Percentiles rank a stretch among this genome's conserved stretches.
phyloP scores from a whole-genome alignment of 2,113 vertebrate genomes.

The Pedetes capensis region DNA sequence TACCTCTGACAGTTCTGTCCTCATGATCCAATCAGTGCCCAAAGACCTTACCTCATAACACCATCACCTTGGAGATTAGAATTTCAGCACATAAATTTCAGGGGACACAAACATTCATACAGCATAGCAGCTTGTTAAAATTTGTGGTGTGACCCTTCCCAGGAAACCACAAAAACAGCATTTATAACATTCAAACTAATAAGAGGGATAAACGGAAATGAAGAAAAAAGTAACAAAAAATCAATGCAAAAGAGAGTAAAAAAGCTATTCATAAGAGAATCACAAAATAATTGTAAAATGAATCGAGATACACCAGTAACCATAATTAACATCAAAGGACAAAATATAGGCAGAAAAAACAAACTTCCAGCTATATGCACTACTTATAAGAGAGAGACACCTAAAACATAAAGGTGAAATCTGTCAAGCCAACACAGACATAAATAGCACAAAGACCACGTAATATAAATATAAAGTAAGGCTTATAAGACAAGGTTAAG shows the following conservation, averaged over 20 bases:
- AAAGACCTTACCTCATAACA: not conserved
- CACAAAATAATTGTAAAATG: not conserved
- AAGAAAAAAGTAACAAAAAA: not conserved
- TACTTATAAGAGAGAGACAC: not conserved
- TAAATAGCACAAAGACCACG: not conserved
- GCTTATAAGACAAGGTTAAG: not conserved
- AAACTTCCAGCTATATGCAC: not conserved
- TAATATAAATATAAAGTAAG: not conserved
- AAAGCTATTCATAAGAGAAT: not conserved
- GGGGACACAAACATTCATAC: not conserved
- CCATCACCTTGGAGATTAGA: not conserved
- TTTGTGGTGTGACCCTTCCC: not conserved
- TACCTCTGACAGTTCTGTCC: not conserved
- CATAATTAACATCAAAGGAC: not conserved
- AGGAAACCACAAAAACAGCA: not conserved
- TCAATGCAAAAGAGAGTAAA: not conserved
- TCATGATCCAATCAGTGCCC: not conserved
- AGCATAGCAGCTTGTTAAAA: not conserved
- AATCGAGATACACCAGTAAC: not conserved
- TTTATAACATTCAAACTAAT: not conserved
- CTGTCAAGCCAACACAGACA: not conserved
- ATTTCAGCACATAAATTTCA: not conserved
- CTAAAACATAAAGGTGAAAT: not conserved
- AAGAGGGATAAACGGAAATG: not conserved
- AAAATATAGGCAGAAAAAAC: not conserved